These are phyloP conservation scores for Leucosticte australis DNA, from an alignment of 2,113 vertebrate species.

Conservation along the genomic window DNA sequence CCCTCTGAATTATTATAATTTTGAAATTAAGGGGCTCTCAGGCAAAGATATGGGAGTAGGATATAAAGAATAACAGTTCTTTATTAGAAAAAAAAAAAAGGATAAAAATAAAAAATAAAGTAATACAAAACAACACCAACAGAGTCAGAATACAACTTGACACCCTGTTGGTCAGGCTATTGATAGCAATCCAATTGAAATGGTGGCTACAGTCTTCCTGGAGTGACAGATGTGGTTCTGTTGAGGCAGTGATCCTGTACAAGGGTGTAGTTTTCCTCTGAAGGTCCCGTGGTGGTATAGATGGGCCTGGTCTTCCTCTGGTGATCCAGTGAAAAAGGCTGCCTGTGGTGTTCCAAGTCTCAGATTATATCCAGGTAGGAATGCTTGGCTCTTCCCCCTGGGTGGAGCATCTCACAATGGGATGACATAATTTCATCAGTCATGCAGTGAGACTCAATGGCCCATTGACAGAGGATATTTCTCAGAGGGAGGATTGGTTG, in stretches of 20 bases:
- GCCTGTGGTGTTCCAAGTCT: background rate
- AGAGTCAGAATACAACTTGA: background rate
- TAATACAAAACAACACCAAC: background rate
- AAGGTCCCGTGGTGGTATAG: background rate
- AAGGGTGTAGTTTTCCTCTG: background rate
- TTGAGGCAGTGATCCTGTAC: background rate
- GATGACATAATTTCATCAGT: background rate
- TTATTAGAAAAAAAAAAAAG: background rate
- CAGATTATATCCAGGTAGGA: background rate
- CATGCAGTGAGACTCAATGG: background rate
- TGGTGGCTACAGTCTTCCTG: background rate
- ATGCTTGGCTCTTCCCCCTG: background rate
- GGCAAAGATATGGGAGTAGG: background rate
- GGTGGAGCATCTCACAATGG: fast-evolving
- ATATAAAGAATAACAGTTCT: too few species aligned
- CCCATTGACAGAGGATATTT: background rate
- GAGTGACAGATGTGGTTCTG: background rate
- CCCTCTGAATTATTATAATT: background rate
- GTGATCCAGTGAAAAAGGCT: background rate
- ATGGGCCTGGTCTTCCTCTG: background rate
- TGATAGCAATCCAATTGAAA: background rate
- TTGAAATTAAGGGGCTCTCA: background rate
- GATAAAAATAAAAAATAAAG: background rate
- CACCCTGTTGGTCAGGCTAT: background rate
- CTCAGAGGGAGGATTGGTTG: background rate